These are phyloP conservation scores for Sylvietta virens DNA, from an alignment of 2,113 vertebrate species.

Conservation along the genomic window DNA sequence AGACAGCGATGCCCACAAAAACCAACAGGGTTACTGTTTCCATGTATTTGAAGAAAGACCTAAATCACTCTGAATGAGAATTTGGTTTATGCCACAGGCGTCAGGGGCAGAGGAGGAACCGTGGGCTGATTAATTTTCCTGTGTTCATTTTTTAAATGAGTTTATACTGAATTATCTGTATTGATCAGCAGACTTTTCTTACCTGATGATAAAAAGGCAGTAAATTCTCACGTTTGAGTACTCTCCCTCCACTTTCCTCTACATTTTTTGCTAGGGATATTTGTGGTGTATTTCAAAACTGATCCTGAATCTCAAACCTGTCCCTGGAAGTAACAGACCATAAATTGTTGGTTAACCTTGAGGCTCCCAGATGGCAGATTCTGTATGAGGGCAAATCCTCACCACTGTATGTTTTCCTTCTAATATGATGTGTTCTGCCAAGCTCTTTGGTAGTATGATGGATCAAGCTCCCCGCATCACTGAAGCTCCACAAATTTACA, in stretches of 20 bases:
- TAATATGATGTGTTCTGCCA: not conserved
- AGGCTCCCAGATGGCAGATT: not conserved
- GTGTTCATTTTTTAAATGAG: not conserved
- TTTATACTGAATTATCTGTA: not conserved
- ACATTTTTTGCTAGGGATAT: not conserved
- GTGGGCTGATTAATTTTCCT: not conserved
- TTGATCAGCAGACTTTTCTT: not conserved
- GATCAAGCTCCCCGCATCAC: not conserved
- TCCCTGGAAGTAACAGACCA: not conserved
- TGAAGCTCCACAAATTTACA: not conserved
- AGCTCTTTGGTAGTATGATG: not conserved
- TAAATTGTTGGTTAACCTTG: slow-evolving; percentile 6
- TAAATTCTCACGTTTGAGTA: not conserved
- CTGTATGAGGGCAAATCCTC: not conserved
- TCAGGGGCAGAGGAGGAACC: not conserved
- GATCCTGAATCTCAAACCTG: not conserved
- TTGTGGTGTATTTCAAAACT: not conserved
- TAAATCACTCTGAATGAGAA: not conserved
- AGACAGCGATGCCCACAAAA: not conserved
- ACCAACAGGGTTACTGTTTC: accelerated
- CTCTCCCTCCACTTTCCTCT: not conserved
- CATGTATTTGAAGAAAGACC: not conserved
- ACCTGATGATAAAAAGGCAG: not conserved
- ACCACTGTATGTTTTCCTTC: not conserved
- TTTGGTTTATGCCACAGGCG: not conserved